Base-by-base conservation (phyloP, 35 echinoderm and acorn worm species). In the Amphiura filiformis region DNA sequence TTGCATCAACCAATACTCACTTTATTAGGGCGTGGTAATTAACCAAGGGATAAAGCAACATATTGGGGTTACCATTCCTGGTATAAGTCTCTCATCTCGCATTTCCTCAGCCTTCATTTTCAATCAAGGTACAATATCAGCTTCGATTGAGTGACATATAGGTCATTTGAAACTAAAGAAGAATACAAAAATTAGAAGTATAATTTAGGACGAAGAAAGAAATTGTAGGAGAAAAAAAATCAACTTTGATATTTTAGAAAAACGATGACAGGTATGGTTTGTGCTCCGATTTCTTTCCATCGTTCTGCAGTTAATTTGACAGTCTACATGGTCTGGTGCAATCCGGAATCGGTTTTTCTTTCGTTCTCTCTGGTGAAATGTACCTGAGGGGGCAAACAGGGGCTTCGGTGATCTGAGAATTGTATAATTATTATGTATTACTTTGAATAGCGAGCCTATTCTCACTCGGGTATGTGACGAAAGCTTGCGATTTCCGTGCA, bases 221-320 rank as follows among this genome's bases (percentile, higher is more conserved):
- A 70, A 70, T 15, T 2, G 4, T 15, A 30, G 26, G 2, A 20
- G 26, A 15, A 70, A 70, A 70, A 30, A 70, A 70, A 70, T 70
- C 61, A 70, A 30, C 61, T 70, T n/a, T 70, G 61, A 70, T 70
- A 70, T 70, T 70, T 70, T 70, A 70, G 61, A 70, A 70, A 70
- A 70, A 70, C 26, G 61, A 70, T 70, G 15, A 70, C 61, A 30
- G 61, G 61, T 70, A 2, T 18, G 61, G 61, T n/a, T 70, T 70
- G 28, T 70, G 26, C 61, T 47, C 61, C 1, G 28, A 70, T 70
- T 26, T 70, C 61, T 26, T 30, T 5, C 61, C 28, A 23, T 70
- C 61, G 61, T 70, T 23, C n/a, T n/a, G n/a, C 61, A 70, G 61
- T 70, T 70, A 70, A 70, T 70, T 70, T 70, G 61, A 5, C 61